Conservation (phyloP, 2,888 invertebrate genomes). For the Brachynemurus nebulosus region DNA sequence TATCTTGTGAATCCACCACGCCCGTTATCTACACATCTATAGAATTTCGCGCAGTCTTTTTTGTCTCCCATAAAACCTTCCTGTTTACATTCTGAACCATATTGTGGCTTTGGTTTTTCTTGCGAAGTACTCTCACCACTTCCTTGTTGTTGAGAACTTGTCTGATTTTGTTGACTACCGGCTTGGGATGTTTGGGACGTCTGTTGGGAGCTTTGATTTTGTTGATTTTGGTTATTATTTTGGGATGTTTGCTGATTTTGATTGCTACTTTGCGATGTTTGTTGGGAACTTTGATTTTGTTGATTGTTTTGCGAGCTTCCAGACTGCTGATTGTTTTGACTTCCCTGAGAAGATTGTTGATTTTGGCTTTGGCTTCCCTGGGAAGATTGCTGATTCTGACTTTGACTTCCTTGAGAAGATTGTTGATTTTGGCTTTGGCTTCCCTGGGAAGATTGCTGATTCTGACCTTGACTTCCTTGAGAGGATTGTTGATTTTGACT, state of each 20-base stretch:
- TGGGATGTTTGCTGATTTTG: conserved; percentile 6
- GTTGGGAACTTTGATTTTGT: conserved; percentile 10
- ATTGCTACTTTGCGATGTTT: conserved; percentile 14
- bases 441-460: background rate
- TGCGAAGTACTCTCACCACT: background rate
- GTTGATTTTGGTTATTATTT: background rate
- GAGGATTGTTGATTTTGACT: conserved; percentile 1
- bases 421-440: conserved; percentile 1
- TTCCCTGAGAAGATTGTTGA: conserved; percentile 13
- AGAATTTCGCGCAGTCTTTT: conserved; percentile 52
- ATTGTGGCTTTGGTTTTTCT: conserved; percentile 6
- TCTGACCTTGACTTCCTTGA: background rate
- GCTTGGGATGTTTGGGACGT: background rate
- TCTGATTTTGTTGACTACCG: background rate
- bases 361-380: background rate
- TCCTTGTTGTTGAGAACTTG: background rate
- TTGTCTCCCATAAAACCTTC: conserved; percentile 32
- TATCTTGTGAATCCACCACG: conserved; percentile 39
- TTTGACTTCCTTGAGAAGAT: background rate
- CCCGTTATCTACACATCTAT: conserved; percentile 55
- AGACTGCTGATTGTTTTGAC: conserved; percentile 8
- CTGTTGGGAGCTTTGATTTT: conserved; percentile 1
- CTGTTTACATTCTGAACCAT: conserved; percentile 11
- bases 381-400: background rate
- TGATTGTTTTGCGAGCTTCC: background rate